phyloP scores from a whole-genome alignment of 2,113 vertebrate genomes.

The Hemichromis elongatus region DNA sequence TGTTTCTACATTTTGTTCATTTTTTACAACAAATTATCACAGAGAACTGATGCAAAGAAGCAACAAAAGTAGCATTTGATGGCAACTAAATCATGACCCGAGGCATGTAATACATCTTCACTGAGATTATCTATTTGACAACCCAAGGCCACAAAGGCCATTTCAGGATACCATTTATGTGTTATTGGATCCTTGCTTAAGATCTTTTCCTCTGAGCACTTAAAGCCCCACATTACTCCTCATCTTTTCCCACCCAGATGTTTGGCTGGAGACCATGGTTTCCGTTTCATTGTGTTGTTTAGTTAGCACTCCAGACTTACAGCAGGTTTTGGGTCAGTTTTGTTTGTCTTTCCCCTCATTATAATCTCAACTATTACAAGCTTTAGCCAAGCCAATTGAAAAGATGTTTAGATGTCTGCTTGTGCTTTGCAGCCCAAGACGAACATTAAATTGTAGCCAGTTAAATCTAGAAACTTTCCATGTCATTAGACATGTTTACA shows the following conservation, averaged over 20 bases:
- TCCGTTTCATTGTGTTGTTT: constrained; percentile 47
- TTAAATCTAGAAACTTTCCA: constrained; percentile 18
- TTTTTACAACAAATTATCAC: background rate
- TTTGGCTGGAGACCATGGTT: constrained; percentile 31
- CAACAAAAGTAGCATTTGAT: background rate
- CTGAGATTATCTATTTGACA: background rate
- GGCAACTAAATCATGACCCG: background rate
- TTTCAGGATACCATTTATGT: constrained; percentile 5
- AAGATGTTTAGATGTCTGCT: constrained; percentile 15
- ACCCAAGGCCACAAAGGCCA: background rate
- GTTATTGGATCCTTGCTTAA: background rate
- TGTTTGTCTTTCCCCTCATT: constrained; percentile 25
- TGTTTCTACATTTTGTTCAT: background rate
- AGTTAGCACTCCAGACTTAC: constrained; percentile 7
- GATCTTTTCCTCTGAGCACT: constrained; percentile 6
- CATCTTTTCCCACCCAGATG: constrained; percentile 24
- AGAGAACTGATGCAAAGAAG: background rate
- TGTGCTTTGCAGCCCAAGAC: constrained; percentile 25
- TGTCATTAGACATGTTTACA: constrained; percentile 49
- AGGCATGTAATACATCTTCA: background rate
- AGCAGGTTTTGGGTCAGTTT: constrained; percentile 18
- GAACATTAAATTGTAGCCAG: constrained; percentile 15
- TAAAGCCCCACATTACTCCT: constrained; percentile 1
- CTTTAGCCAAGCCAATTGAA: background rate
- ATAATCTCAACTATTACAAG: constrained; percentile 29